Base-by-base conservation (phyloP, 2,888 invertebrate genomes). In the Folsomia manolachei region DNA sequence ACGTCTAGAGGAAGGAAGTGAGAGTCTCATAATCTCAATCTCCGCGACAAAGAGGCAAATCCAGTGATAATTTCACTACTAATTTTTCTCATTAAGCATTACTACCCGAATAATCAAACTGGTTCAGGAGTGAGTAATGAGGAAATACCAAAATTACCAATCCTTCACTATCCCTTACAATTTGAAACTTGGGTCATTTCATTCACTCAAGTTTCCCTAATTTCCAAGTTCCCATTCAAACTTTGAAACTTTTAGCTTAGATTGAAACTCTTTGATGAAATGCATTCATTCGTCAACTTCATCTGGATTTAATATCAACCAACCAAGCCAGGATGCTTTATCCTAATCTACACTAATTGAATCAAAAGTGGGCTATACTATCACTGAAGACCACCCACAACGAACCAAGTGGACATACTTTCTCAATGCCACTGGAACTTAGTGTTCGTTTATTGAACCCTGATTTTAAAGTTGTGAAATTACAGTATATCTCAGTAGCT, bases 71-170 rank as follows among this genome's bases (percentile, higher is more conserved):
- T 64, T 64, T 64, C 64, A 27, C 64, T 4, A 39, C 64, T 64
- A 64, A 64, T 64, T 64, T 64, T 64, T 64, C 64, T 64, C 64
- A 64, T 64, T 64, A 64, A 9, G 64, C n/a, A 39, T 39, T n/a
- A n/a, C n/a, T n/a, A n/a, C n/a, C n/a, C n/a, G n/a, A n/a, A n/a
- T n/a, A n/a, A n/a, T n/a, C 4, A 9, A 14, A 39, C 39, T 39
- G 39, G 39, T 39, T n/a, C n/a, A 39, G 39, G 39, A 39, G 14
- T 39, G 39, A 14, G 14, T 4, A 39, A 39, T 39, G 39, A 14
- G 14, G 39, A 39, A 39, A 39, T 39, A 14, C 39, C 39, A 39
- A 39, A 39, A 14, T 39, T 39, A 39, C 7, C 39, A 39, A 39
- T 39, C 39, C 39, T 39, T 4, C 14, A n/a, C n/a, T n/a, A n/a